phyloP scores from a whole-genome alignment of 1,140 invertebrate species.

The Vanessa atalanta region DNA sequence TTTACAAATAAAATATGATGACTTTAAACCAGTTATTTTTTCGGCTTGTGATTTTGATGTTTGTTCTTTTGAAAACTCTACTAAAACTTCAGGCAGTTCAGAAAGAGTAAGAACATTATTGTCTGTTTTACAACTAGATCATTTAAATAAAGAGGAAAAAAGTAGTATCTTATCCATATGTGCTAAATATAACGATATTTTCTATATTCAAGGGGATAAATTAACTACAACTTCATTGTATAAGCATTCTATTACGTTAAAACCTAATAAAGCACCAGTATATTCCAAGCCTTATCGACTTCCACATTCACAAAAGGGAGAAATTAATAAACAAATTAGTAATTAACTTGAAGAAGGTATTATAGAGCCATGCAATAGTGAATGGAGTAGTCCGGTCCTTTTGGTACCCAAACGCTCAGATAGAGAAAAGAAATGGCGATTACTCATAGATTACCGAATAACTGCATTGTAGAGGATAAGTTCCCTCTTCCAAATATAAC shows the following conservation, averaged over 20 bases:
- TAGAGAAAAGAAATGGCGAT: too few species aligned
- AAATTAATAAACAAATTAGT: too few species aligned
- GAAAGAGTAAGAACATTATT: slow-evolving; percentile 1
- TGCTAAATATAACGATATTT: slow-evolving; percentile 2
- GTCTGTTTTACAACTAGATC: background rate
- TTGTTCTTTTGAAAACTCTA: slow-evolving; percentile 1
- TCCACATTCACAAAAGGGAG: background rate
- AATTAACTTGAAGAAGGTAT: too few species aligned
- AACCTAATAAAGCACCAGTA: background rate
- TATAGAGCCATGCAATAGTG: too few species aligned
- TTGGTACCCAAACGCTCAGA: too few species aligned
- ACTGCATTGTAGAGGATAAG: too few species aligned
- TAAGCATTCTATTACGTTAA: background rate
- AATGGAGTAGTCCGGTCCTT: too few species aligned
- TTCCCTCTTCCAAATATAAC: too few species aligned
- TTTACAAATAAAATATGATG: slow-evolving; percentile 3
- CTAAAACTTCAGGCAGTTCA: background rate
- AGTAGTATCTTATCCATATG: slow-evolving; percentile 2
- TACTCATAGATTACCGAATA: too few species aligned
- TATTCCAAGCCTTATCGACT: background rate
- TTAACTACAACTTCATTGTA: slow-evolving; percentile 1
- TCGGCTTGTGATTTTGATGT: background rate
- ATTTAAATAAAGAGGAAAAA: slow-evolving; percentile 1
- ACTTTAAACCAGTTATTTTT: background rate
- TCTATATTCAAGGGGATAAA: background rate